Base-by-base conservation (phyloP, 1,140 invertebrate species). In the Amphibalanus amphitrite region DNA sequence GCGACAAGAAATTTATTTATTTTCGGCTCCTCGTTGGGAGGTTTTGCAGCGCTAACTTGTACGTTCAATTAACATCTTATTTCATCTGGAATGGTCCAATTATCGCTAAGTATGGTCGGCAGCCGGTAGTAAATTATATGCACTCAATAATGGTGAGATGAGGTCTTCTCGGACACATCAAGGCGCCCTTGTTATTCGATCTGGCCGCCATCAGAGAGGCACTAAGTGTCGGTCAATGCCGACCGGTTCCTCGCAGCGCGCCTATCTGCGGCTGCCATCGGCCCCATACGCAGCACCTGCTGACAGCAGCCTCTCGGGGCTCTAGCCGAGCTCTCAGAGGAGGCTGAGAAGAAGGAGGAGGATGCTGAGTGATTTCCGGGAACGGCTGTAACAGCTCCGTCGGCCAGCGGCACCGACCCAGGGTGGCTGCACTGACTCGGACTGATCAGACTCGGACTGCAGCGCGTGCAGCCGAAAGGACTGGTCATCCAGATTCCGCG, bases 51-150 rank as follows among this genome's bases (percentile, higher is more conserved):
- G 1, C 10, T 59, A 59, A 59, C 10, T 59, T 59, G 1, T 59
- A 59, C 47, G 47, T 59, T 17, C 47, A 59, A 59, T 59, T 59
- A 59, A 59, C 47, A 59, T 59, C 47, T 59, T 59, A 59, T 59
- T 59, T 59, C 10, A 23, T 20, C 47, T 59, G 20, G 20, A 59
- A 13, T 59, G 47, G 23, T 20, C 6, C 47, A 59, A 59, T 59
- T 59, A 59, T 8, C 13, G 47, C 47, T 59, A 59, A 59, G 47
- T 59, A 59, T 20, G 47, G 47, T 8, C 47, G 17, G 47, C 6
- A 59, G 47, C 47, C 47, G 47, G 47, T 23, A 8, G 47, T 59
- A 59, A 59, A 59, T 59, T 59, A 59, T 59, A 59, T 59, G 47
- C 47, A 59, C 47, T 59, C 47, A 59, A 59, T 59, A 59, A 59